phyloP scores from a whole-genome alignment of 2,797 vertebrate genomes.

The Sebastes matsubarae region DNA sequence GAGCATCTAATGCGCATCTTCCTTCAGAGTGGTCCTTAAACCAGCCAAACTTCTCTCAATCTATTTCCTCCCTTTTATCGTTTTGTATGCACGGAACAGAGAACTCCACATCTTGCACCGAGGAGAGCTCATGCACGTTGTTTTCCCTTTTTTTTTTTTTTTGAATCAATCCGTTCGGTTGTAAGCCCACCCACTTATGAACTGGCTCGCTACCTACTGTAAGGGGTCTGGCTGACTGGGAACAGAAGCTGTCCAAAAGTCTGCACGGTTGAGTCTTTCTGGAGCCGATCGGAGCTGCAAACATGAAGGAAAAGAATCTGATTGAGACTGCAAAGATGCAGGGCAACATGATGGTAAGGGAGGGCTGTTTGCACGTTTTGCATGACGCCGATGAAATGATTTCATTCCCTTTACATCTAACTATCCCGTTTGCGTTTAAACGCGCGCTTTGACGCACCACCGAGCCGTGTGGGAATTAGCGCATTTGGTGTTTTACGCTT shows the following conservation, averaged over 20 bases:
- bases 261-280: slow-evolving; percentile 2
- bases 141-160: not conserved
- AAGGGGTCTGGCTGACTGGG: slow-evolving; percentile 32
- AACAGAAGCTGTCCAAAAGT: slow-evolving; percentile 50
- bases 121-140: slow-evolving; percentile 20
- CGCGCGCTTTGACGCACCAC: slow-evolving; percentile 39
- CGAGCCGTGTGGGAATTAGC: not conserved
- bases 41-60: not conserved
- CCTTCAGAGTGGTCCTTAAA: not conserved
- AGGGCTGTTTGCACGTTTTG: not conserved
- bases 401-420: not conserved
- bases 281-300: not conserved
- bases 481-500: not conserved
- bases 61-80: not conserved
- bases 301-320: slow-evolving; percentile 95
- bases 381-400: slow-evolving; percentile 19
- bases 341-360: slow-evolving; percentile 88
- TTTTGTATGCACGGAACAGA: not conserved
- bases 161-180: slow-evolving; percentile 41
- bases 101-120: not conserved
- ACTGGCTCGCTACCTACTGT: slow-evolving; percentile 43
- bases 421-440: not conserved
- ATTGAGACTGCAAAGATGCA: slow-evolving; percentile 98
- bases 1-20: not conserved
- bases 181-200: slow-evolving; percentile 67